Percentiles rank a stretch among this genome's conserved stretches.
Conservation (phyloP, 2,888 invertebrate species). For the Epistrophe eligans region DNA sequence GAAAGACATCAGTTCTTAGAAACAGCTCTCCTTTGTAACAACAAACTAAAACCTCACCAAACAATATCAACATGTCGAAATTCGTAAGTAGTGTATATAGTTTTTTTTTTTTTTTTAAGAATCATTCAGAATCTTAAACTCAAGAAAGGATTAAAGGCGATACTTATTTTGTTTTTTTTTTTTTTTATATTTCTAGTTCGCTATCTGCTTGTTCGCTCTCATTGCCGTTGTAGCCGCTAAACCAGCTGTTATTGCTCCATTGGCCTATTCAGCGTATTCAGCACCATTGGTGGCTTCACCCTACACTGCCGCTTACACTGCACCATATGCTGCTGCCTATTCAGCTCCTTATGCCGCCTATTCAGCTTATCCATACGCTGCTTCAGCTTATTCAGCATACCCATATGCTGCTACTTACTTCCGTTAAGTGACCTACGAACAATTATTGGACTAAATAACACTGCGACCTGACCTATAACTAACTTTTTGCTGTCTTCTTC, state of each 20-base stretch:
- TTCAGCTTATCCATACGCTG: slow-evolving; percentile 82
- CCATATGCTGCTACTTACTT: slow-evolving; percentile 81
- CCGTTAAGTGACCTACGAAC: slow-evolving; percentile 78
- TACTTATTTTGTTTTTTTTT: background rate
- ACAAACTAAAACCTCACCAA: slow-evolving; percentile 34
- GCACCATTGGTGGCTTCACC: slow-evolving; percentile 79
- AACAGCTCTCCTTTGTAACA: slow-evolving; percentile 62
- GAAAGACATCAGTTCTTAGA: slow-evolving; percentile 63
- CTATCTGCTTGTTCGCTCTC: slow-evolving; percentile 83
- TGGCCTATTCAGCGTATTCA: slow-evolving; percentile 81
- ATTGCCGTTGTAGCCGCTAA: slow-evolving; percentile 83
- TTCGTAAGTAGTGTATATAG: slow-evolving; percentile 62
- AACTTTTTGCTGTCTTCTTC: slow-evolving; percentile 24
- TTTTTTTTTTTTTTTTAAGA: background rate
- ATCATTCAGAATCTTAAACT: background rate
- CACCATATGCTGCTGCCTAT: slow-evolving; percentile 79
- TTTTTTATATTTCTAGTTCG: slow-evolving; percentile 78
- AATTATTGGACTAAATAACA: slow-evolving; percentile 15
- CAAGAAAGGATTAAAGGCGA: background rate
- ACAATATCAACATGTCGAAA: slow-evolving; percentile 72
- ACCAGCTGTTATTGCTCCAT: slow-evolving; percentile 80
- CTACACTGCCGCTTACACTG: slow-evolving; percentile 67
- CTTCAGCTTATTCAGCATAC: slow-evolving; percentile 81
- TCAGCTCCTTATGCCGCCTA: slow-evolving; percentile 78
- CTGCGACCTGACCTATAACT: slow-evolving; percentile 55